Evolutionary conservation across 2,888 invertebrate genomes (phyloP), one percentile per base, ranked within the genome.

Genomic region (Mystacides longicornis): DNA sequence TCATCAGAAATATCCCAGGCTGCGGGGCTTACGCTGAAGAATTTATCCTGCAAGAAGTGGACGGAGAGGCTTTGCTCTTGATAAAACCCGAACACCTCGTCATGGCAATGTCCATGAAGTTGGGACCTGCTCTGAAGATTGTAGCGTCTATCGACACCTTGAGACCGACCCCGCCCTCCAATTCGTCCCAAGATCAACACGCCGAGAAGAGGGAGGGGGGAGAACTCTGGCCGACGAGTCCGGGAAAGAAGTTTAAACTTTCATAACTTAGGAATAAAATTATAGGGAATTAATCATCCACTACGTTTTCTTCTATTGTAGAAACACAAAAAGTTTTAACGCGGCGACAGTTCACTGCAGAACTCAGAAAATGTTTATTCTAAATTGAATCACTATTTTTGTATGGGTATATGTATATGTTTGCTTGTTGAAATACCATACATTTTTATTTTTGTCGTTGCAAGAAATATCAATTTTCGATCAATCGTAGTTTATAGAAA

Each of bases 81-180:
- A 82, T 97, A 51, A 90, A 93, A 66, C 93, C 93, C 62, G 95
- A 95, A 66, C 96, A 97, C 72, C 78, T 97, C 23, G 95, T 96
- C 75, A 87, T 89, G 62, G 91, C 94, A 5, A 92, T 97, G 81
- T 88, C 87, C 56, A 96, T 97, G 86, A 95, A 96, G 68, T 80
- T 97, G 19, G 96, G 96, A 0, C 96, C 96, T 0, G 96, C 96
- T 1, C 78, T 97, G 52, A 97, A 97, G 74, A 93, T 97, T 56
- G 94, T 94, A 63, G 92, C 93, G 45, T 87, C 89, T 70, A 94
- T 96, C 57, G 90, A 93, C 68, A 81, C 87, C 1, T 85, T 93
- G 79, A 78, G 87, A 42, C 80, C 84, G 2, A 86, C 86, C 7
- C 48, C 48, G 14, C 27, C 11, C 3, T 48, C 48, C 11, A 21